Evolutionary conservation across 2,113 vertebrate genomes (phyloP), one percentile per base, ranked within the genome.

Genomic region (Eidolon helvum): DNA sequence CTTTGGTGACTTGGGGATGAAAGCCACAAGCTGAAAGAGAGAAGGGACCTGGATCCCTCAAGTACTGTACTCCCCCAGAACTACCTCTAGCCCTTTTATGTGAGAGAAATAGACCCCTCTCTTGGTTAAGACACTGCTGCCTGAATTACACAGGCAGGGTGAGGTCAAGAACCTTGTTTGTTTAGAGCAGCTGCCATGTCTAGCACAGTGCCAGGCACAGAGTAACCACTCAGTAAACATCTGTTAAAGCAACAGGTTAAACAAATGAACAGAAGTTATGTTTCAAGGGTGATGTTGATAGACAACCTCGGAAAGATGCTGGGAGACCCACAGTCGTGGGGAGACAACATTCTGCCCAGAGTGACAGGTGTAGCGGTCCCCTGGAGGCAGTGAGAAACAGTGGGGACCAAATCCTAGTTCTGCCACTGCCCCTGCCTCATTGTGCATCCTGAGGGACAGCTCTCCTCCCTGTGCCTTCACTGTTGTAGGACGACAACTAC

Each of bases 11-110:
- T 59, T 79, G n/a, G 18, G 68, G 59, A 85, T 10, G 50, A 68
- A 50, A 79, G n/a, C 45, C 40, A 16, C 28, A 48, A 18, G 45
- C 19, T 18, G 40, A 79, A 57, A 18, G 63, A 65, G 21, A 33
- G 35, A 28, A 14, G 45, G 33, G 26, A 63, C 68, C 82, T 28
- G 48, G 84, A 21, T n/a, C 28, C 16, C 43, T 30, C 0, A 7
- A 61, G 45, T 15, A 9, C 35, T 10, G 0, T 28, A 2, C 3
- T 2, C 5, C 50, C 18, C 28, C 2, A 2, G 28, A 61, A 12
- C 45, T 3, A 19, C 40, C 45, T 19, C 61, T 15, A 26, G 30
- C 33, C 59, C 53, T 24, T 50, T 30, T n/a, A 1, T 7, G 33
- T 4, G 28, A 35, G 65, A 65, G 72, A 74, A 57, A 38, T 14